Percentiles rank a stretch among this genome's conserved stretches.
Evolutionary conservation across 2,797 vertebrate species (phyloP).

Genomic region (Oreortyx pictus): DNA sequence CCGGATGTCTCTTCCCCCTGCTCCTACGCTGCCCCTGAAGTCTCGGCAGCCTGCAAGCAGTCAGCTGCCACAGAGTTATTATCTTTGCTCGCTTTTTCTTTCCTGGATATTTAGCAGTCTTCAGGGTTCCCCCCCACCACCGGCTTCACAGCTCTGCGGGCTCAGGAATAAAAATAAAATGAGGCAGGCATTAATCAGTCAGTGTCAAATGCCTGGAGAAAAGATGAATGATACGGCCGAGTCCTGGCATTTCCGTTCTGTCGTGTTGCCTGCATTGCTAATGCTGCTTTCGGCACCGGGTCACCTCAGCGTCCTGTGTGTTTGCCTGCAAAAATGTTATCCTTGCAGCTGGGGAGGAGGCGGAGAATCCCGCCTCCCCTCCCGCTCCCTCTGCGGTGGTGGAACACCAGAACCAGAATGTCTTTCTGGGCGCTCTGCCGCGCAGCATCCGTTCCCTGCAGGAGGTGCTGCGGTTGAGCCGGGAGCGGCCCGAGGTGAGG

Average conservation of each 20-base stretch:
- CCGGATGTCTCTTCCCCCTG: background rate
- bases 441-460: accelerated
- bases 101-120: background rate
- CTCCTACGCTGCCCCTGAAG: background rate
- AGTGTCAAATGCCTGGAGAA: slow-evolving; percentile 64
- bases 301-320: slow-evolving; percentile 51
- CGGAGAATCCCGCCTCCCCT: slow-evolving; percentile 6
- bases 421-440: background rate
- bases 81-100: background rate
- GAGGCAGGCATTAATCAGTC: slow-evolving; percentile 71
- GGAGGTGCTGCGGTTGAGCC: background rate
- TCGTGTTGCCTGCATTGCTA: slow-evolving; percentile 33
- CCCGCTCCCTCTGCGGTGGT: background rate
- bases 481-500: background rate
- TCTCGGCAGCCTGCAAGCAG: background rate
- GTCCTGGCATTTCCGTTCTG: slow-evolving; percentile 71
- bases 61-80: background rate
- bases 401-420: background rate
- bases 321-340: slow-evolving; percentile 76
- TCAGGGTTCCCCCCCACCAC: slow-evolving; percentile 6
- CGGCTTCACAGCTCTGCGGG: slow-evolving; percentile 34
- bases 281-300: background rate
- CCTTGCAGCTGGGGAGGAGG: slow-evolving; percentile 40
- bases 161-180: slow-evolving; percentile 70
- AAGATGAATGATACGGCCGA: slow-evolving; percentile 41